Evolutionary conservation across 2,888 invertebrate genomes (phyloP).

Genomic region (Lasius platythorax): DNA sequence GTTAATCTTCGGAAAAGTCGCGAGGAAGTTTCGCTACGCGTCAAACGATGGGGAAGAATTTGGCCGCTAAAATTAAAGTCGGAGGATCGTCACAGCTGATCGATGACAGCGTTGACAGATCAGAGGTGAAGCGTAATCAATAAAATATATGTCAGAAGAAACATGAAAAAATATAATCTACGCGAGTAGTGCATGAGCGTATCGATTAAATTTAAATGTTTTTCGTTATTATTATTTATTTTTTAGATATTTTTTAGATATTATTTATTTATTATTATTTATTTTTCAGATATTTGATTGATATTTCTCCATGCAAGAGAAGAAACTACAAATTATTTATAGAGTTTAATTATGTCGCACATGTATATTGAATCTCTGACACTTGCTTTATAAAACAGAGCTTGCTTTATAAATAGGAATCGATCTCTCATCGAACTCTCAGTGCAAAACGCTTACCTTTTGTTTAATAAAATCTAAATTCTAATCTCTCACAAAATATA

Average conservation of each 20-base stretch:
- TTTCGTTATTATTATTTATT: not conserved
- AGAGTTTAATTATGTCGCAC: not conserved
- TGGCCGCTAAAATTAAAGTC: slow-evolving; percentile 18
- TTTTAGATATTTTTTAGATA: not conserved
- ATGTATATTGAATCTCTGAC: not conserved
- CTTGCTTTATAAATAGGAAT: not conserved
- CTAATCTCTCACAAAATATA: not conserved
- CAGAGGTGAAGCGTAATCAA: not conserved
- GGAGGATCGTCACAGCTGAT: not conserved
- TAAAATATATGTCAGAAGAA: not conserved
- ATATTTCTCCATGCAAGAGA: not conserved
- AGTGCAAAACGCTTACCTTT: not conserved
- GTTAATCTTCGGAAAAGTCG: not conserved
- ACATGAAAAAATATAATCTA: not conserved
- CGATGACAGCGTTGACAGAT: not conserved
- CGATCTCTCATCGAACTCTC: not conserved
- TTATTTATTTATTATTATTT: not conserved
- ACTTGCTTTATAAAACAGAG: not conserved
- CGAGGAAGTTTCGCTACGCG: not conserved
- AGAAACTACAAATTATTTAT: not conserved
- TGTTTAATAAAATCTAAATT: not conserved
- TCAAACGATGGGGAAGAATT: not conserved
- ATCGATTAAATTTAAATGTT: not conserved
- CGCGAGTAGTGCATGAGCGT: not conserved
- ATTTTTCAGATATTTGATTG: not conserved